Percentiles rank a stretch among this genome's conserved stretches.
phyloP scores from a whole-genome alignment of 2,797 vertebrate species.

The Eulemur mongoz region DNA sequence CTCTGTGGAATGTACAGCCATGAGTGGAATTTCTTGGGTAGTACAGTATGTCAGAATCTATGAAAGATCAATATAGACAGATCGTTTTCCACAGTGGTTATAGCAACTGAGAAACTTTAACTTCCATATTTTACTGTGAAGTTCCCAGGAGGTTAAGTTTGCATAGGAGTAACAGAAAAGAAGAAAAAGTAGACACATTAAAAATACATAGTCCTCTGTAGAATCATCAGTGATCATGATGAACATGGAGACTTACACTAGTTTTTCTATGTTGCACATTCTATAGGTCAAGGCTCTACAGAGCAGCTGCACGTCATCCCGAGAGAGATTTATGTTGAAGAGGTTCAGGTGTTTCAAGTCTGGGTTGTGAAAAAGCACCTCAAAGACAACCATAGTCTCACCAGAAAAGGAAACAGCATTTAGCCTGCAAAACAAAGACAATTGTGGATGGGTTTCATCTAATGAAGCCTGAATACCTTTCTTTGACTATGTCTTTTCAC shows the following conservation, averaged over 20 bases:
- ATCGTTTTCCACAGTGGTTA: background rate
- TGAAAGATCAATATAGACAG: too few relatives aligned
- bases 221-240: fast-evolving
- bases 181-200: background rate
- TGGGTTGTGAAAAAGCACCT: background rate
- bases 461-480: fast-evolving
- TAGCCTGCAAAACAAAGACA: background rate
- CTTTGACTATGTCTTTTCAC: background rate
- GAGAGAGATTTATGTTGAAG: fast-evolving
- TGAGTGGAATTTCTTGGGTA: background rate
- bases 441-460: background rate
- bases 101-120: background rate
- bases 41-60: fast-evolving
- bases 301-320: fast-evolving
- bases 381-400: background rate
- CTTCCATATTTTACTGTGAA: background rate
- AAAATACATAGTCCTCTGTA: fast-evolving
- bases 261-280: background rate
- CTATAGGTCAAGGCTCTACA: background rate
- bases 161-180: background rate
- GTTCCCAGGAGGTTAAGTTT: background rate
- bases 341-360: background rate
- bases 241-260: background rate
- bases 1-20: background rate
- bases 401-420: background rate